Base-by-base conservation (phyloP, 2,797 vertebrate species). In the Enteromius radiatus region DNA sequence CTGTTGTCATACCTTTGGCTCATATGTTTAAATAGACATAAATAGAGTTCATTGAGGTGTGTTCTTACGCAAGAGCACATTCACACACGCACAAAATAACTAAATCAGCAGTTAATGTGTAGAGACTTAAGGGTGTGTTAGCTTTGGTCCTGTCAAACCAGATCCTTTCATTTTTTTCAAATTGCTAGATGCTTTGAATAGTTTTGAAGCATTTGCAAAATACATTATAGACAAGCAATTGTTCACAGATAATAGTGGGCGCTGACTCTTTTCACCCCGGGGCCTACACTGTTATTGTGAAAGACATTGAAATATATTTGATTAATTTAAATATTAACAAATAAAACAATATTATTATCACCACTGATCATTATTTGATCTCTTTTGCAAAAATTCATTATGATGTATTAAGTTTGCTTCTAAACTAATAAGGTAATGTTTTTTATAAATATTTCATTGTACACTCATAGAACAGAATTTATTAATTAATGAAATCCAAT, bases 151-250 rank as follows among this genome's bases (percentile, higher is more conserved):
- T 70, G 76, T 69, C 64, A 68, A 77, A 75, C 70, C 49, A 79
- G 61, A 69, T 73, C 56, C n/a, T 61, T 69, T 52, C 33, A 15
- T 78, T 78, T 80, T 28, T 65, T 43, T 45, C 1, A 12, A 68
- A 83, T 76, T 33, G 8, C 52, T 65, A 14, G 21, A 86, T 86
- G 81, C 56, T 83, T 77, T 47, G 4, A 64, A 86, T 86, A 83
- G 71, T 73, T 83, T 59, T 73, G 36, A 10, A 70, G 33, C 19
- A 47, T 86, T 80, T 80, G 36, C 47, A 17, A 33, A 82, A 74
- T 76, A 68, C 63, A 21, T 64, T 65, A 75, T 47, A 59, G 70
- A 49, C 38, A 36, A 74, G 11, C 74, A 67, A n/a, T 65, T 77
- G 79, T 49, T 67, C 28, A 23, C 3, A 9, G 3, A 75, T 76